Base-by-base conservation (phyloP, 2,113 vertebrate species). In the Tor tambroides region DNA sequence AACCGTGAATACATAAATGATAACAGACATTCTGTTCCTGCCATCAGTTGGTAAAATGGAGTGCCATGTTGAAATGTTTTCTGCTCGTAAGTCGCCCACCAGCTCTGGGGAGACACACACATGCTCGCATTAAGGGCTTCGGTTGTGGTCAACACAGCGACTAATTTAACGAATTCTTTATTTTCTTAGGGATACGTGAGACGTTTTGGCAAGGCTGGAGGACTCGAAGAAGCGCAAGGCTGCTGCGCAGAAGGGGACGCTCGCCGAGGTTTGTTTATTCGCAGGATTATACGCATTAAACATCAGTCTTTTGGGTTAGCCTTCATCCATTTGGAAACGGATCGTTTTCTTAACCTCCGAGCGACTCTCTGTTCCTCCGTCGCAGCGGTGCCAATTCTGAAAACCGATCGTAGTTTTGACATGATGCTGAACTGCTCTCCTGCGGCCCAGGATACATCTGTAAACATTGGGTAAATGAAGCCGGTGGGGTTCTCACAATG, bases 141-240 rank as follows among this genome's bases (percentile, higher is more conserved):
- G 17, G 30, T 79, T 82, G 83, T 88, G 85, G 88, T 85, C 85
- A 91, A 91, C 88, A 87, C 85, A 63, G 89, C 87, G 90, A 86
- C 91, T 91, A 87, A 59, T 91, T 54, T 91, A 87, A 91, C 93
- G 91, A 94, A 95, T 91, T 91, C 87, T 93, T 93, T 93, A 90
- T 95, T 95, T 94, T 91, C 80, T 92, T 94, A 93, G 90, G 88
- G 91, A 90, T 89, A 90, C 89, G 30, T 88, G 89, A 94, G 88
- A 84, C 92, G 94, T 85, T 85, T 92, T 93, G 84, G 92, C 89
- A 85, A 92, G 80, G 71, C 91, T 92, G 79, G 11, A 87, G 85
- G 87, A 38, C 87, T 93, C 91, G 84, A 86, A 89, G 9, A 17
- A 88, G 88, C n/a, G 85, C n/a, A 86, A 92, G 84, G 89, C 88